Conservation (phyloP, 2,113 vertebrate genomes). For the Ascaphus truei region DNA sequence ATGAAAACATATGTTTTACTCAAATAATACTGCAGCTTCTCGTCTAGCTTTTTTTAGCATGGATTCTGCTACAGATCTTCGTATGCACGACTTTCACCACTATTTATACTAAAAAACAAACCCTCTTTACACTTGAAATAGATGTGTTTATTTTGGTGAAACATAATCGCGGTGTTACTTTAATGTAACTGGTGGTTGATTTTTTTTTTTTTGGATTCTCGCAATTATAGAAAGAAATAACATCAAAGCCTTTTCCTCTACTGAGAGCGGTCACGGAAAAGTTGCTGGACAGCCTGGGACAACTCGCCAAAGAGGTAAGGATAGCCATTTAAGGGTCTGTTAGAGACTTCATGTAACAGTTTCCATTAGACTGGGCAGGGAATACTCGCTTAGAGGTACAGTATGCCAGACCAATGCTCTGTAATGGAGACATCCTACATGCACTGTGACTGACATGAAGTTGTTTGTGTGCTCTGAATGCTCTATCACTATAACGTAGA, state of each 20-base stretch:
- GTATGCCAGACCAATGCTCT: not conserved
- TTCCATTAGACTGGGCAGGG: not conserved
- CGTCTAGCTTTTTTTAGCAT: too few relatives aligned
- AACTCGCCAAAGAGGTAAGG: constrained; percentile 74
- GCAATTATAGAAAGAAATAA: constrained; percentile 57
- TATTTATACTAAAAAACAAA: too few relatives aligned
- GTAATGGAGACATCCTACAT: too few relatives aligned
- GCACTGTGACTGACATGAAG: too few relatives aligned
- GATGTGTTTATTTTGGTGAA: not conserved
- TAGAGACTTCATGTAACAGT: not conserved
- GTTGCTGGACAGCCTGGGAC: constrained; percentile 66
- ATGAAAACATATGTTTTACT: too few relatives aligned
- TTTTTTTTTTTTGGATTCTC: constrained; percentile 19
- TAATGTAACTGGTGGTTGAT: not conserved
- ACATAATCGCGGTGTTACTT: not conserved
- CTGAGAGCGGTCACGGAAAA: constrained; percentile 67
- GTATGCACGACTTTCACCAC: too few relatives aligned
- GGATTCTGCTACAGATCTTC: too few relatives aligned
- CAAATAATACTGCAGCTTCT: too few relatives aligned
- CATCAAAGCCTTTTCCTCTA: constrained; percentile 61
- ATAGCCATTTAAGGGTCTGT: not conserved
- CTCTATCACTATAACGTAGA: too few relatives aligned
- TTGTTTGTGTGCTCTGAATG: too few relatives aligned
- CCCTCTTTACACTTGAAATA: too few relatives aligned
- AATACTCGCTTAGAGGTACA: not conserved